A percentile compares a stretch with the other conserved stretches of the same genome.
phyloP scores from a whole-genome alignment of 2,113 vertebrate genomes.

The Pogona vitticeps region DNA sequence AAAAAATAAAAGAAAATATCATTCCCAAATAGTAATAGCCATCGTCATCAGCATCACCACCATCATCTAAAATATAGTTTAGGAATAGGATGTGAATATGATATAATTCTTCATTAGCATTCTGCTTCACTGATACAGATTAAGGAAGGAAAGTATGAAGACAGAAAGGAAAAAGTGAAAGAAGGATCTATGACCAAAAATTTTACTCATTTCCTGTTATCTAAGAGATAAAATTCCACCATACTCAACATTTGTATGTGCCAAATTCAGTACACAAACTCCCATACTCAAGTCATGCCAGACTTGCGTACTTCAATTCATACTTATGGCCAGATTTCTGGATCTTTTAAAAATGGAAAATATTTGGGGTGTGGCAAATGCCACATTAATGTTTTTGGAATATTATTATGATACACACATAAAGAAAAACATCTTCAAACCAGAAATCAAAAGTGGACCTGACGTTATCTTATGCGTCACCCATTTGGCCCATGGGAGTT shows the following conservation, averaged over 20 bases:
- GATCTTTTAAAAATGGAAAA: too few relatives aligned
- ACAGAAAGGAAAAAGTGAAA: conserved; percentile 11
- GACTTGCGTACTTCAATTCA: too few relatives aligned
- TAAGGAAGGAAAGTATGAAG: conserved; percentile 29
- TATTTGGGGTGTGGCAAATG: too few relatives aligned
- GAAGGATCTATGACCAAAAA: conserved; percentile 23
- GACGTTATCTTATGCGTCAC: too few relatives aligned
- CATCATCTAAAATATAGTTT: not conserved
- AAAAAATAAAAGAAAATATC: conserved; percentile 30
- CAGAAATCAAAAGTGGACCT: too few relatives aligned
- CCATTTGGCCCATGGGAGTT: too few relatives aligned
- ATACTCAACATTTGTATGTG: not conserved
- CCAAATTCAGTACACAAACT: not conserved
- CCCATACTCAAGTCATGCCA: too few relatives aligned
- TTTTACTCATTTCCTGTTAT: conserved; percentile 10
- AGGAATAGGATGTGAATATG: not conserved
- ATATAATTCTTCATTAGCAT: conserved; percentile 39
- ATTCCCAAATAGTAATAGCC: conserved; percentile 10
- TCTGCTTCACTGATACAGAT: not conserved
- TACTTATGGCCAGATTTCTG: too few relatives aligned
- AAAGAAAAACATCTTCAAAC: too few relatives aligned
- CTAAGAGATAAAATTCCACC: conserved; percentile 7
- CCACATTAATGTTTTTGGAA: too few relatives aligned
- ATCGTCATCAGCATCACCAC: not conserved
- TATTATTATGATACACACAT: too few relatives aligned